These are phyloP conservation scores for Cacoxenus indagator DNA, from an alignment of 2,888 invertebrate species.

Conservation along the genomic window DNA sequence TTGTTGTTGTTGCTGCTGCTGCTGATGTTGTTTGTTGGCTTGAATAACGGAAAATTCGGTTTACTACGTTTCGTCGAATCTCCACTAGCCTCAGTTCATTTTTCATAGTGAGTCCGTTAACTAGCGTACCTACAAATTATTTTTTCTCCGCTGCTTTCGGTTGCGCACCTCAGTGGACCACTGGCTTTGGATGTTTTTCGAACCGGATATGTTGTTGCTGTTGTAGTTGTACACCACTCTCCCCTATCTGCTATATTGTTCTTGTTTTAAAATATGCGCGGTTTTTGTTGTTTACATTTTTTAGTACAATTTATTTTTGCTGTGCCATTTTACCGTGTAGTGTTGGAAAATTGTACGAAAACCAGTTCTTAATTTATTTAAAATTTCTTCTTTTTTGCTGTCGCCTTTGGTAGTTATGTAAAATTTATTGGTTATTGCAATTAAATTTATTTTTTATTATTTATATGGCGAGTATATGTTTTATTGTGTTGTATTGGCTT, in stretches of 20 bases:
- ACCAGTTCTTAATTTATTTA: constrained; percentile 33
- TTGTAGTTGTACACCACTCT: too few relatives aligned
- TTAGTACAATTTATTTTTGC: neutral
- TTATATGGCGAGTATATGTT: constrained; percentile 65
- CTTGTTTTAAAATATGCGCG: neutral
- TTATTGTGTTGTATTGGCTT: constrained; percentile 52
- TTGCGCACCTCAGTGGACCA: constrained; percentile 22
- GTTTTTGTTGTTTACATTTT: constrained; percentile 4
- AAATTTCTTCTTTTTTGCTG: constrained; percentile 34
- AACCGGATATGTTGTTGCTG: constrained; percentile 49
- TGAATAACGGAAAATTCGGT: neutral
- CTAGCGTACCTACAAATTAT: neutral
- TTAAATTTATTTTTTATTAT: constrained; percentile 26
- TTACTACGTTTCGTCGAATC: neutral
- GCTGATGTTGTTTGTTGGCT: constrained; percentile 28
- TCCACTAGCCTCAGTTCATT: neutral
- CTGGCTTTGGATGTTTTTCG: constrained; percentile 50
- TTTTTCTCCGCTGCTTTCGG: constrained; percentile 9
- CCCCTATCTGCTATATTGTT: too few relatives aligned
- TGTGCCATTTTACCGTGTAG: constrained; percentile 27
- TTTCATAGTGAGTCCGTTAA: constrained; percentile 1
- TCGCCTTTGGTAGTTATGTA: constrained; percentile 26
- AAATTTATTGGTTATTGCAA: constrained; percentile 31
- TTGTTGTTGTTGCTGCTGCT: constrained; percentile 31
- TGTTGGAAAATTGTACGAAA: constrained; percentile 15